Percentiles rank a stretch among this genome's conserved stretches.
Evolutionary conservation across 2,113 vertebrate species (phyloP).

Genomic region (Siphamia tubifer): DNA sequence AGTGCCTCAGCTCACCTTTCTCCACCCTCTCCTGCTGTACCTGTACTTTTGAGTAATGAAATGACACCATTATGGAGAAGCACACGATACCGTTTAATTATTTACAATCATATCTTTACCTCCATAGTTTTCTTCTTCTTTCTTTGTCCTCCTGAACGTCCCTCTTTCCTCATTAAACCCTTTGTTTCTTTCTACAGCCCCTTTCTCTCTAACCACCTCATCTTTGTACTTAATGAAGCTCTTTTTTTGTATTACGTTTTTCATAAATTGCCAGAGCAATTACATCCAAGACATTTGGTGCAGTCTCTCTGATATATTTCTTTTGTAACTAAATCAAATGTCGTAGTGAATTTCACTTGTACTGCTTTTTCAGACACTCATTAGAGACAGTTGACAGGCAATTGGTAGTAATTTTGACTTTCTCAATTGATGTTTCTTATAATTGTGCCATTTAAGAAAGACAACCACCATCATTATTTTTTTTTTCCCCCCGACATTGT

Average conservation of each 20-base stretch:
- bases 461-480: background rate
- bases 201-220: background rate
- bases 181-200: background rate
- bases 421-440: slow-evolving; percentile 27
- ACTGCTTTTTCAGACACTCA: slow-evolving; percentile 11
- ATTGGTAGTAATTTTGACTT: slow-evolving; percentile 31
- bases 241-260: slow-evolving; percentile 15
- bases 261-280: slow-evolving; percentile 50
- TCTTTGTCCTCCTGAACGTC: background rate
- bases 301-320: too few species aligned
- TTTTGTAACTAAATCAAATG: too few species aligned
- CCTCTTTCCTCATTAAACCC: background rate
- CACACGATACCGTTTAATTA: background rate
- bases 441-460: slow-evolving; percentile 24
- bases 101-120: background rate
- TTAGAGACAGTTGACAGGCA: slow-evolving; percentile 10
- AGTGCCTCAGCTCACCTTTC: background rate
- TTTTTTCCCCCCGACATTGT: too few species aligned
- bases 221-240: slow-evolving; percentile 42
- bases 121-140: background rate
- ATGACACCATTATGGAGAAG: background rate
- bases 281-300: slow-evolving; percentile 34
- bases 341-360: slow-evolving; percentile 14
- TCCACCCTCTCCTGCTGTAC: background rate
- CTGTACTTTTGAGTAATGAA: slow-evolving; percentile 7